These are phyloP conservation scores for Apaloderma vittatum DNA, from an alignment of 2,113 vertebrate species.

Conservation along the genomic window DNA sequence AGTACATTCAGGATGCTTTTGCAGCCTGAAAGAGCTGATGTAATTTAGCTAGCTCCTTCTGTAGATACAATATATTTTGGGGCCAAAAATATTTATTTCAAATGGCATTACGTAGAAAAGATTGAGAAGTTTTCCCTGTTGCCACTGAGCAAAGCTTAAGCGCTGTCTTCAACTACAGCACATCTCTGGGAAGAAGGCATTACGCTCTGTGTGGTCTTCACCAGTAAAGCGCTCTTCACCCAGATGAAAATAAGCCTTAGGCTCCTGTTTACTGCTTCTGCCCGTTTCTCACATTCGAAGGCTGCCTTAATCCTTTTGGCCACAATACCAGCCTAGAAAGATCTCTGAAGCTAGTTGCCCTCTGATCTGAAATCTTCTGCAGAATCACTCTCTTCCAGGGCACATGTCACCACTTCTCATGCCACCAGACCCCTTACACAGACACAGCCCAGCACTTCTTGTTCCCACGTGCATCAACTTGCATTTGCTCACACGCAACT, in stretches of 20 bases:
- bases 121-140: background rate
- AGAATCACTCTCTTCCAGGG: background rate
- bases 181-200: background rate
- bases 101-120: background rate
- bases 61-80: background rate
- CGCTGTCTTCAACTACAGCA: background rate
- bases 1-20: background rate
- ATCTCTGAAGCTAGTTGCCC: background rate
- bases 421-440: background rate
- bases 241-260: background rate
- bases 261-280: background rate
- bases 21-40: background rate
- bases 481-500: background rate
- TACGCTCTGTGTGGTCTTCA: background rate
- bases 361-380: background rate
- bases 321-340: background rate
- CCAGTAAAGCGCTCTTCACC: background rate
- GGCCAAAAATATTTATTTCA: background rate
- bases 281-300: background rate
- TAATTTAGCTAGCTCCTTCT: background rate
- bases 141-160: background rate
- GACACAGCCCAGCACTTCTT: background rate
- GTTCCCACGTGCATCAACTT: background rate
- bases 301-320: background rate
- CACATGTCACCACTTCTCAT: rapidly evolving